phyloP scores from a whole-genome alignment of 2,888 invertebrate genomes.

The Aleiodes testaceus region DNA sequence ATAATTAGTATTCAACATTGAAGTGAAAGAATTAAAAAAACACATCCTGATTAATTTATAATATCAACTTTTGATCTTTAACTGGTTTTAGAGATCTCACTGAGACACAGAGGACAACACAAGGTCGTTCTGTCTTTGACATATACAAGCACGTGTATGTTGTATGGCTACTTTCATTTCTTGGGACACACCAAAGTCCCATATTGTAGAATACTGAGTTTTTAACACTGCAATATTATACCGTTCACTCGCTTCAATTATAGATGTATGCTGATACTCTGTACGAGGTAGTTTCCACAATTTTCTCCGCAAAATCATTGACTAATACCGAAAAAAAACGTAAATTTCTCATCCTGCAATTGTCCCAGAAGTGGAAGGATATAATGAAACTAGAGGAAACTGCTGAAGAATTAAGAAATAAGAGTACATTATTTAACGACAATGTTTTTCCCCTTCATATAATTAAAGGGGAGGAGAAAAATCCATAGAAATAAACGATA shows the following conservation, averaged over 20 bases:
- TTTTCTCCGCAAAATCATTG: not conserved
- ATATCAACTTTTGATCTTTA: conserved; percentile 25
- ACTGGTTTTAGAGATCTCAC: conserved; percentile 23
- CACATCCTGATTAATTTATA: conserved; percentile 1
- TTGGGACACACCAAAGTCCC: conserved; percentile 3
- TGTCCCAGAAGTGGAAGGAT: too few relatives aligned
- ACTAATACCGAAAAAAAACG: too few relatives aligned
- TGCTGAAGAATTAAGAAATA: conserved; percentile 33
- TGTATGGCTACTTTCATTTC: conserved; percentile 29
- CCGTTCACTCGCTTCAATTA: conserved; percentile 13
- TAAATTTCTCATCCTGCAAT: too few relatives aligned
- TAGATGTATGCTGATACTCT: conserved; percentile 16
- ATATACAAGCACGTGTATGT: conserved; percentile 26
- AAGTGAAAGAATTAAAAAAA: not conserved
- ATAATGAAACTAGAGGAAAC: conserved; percentile 39
- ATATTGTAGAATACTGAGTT: conserved; percentile 8
- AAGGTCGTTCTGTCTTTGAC: conserved; percentile 25
- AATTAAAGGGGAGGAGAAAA: conserved; percentile 24
- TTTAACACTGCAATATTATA: conserved; percentile 6
- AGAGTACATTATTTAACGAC: not conserved
- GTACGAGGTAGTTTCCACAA: not conserved
- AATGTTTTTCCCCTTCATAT: not conserved
- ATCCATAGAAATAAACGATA: conserved; percentile 33
- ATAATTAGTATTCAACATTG: conserved; percentile 3
- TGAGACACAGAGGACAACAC: conserved; percentile 12